These are phyloP conservation scores for Lasioglossum malachurum DNA, from an alignment of 2,888 invertebrate species.

Conservation along the genomic window DNA sequence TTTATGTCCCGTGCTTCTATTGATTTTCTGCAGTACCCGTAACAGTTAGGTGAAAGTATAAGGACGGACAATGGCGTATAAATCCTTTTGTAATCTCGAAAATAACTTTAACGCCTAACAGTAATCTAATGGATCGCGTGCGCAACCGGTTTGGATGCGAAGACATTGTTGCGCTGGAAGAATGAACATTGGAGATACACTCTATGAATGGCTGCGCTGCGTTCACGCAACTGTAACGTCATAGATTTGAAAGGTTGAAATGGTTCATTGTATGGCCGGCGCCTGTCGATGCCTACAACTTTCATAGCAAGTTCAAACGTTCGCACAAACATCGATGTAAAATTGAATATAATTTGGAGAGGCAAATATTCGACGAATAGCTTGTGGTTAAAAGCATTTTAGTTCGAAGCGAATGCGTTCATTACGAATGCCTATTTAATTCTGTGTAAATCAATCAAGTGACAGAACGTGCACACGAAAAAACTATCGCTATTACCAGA, in stretches of 20 bases:
- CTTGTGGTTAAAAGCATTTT: background rate
- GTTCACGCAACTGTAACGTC: constrained; percentile 6
- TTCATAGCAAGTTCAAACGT: background rate
- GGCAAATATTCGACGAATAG: too few relatives aligned
- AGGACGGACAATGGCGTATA: constrained; percentile 42
- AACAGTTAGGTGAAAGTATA: constrained; percentile 53
- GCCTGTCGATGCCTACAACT: background rate
- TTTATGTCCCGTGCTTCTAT: background rate
- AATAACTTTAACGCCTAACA: constrained; percentile 45
- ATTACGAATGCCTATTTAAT: background rate
- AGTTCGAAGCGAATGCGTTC: too few relatives aligned
- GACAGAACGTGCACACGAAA: background rate
- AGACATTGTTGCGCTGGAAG: constrained; percentile 39
- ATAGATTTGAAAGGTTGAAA: constrained; percentile 4
- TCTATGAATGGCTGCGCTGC: constrained; percentile 23
- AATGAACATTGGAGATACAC: constrained; percentile 35
- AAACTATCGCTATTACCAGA: background rate
- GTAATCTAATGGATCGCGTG: constrained; percentile 49
- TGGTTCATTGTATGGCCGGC: background rate
- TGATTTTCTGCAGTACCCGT: constrained; percentile 13
- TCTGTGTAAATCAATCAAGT: background rate
- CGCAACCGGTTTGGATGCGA: constrained; percentile 48
- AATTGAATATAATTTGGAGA: background rate
- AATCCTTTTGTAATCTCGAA: constrained; percentile 51
- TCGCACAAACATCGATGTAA: background rate